These are phyloP conservation scores for Cataglyphis livida DNA, from an alignment of 2,888 invertebrate genomes.

Conservation along the genomic window DNA sequence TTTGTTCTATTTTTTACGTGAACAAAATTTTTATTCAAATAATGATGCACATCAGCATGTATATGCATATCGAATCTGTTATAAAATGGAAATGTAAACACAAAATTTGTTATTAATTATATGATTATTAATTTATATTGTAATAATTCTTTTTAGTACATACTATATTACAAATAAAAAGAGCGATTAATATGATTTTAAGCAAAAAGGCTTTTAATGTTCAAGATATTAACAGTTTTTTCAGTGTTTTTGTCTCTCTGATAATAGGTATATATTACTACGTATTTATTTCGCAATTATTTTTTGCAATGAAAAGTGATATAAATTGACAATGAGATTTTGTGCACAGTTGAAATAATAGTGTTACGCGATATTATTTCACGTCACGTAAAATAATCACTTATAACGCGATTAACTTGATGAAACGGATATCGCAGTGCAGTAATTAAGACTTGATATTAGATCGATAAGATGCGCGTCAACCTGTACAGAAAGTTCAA, in stretches of 20 bases:
- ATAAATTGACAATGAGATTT: slow-evolving; percentile 14
- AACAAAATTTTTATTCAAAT: slow-evolving; percentile 40
- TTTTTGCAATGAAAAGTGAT: neutral
- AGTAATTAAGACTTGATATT: slow-evolving; percentile 42
- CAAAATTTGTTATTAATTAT: neutral
- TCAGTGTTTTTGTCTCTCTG: neutral
- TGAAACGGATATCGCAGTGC: slow-evolving; percentile 46
- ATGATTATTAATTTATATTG: neutral
- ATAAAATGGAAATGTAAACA: slow-evolving; percentile 16
- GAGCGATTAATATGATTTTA: neutral
- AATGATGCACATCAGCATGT: neutral
- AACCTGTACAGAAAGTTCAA: slow-evolving; percentile 48
- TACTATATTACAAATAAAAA: neutral
- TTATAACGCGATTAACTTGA: slow-evolving; percentile 48
- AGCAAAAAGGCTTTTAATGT: neutral
- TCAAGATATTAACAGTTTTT: neutral
- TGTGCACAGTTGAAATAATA: slow-evolving; percentile 1
- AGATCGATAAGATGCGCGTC: slow-evolving; percentile 49
- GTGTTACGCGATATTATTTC: slow-evolving; percentile 19
- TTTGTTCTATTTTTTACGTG: slow-evolving; percentile 10
- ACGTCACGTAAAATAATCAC: slow-evolving; percentile 34
- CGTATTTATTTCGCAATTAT: neutral
- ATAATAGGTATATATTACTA: neutral
- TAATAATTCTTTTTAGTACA: slow-evolving; percentile 13
- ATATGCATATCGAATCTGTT: slow-evolving; percentile 26